Percentiles rank a stretch among this genome's conserved stretches.
These are phyloP conservation scores for Palythoa caribaeorum DNA, from an alignment of 92 coral and sea anemone species.

Conservation along the genomic window DNA sequence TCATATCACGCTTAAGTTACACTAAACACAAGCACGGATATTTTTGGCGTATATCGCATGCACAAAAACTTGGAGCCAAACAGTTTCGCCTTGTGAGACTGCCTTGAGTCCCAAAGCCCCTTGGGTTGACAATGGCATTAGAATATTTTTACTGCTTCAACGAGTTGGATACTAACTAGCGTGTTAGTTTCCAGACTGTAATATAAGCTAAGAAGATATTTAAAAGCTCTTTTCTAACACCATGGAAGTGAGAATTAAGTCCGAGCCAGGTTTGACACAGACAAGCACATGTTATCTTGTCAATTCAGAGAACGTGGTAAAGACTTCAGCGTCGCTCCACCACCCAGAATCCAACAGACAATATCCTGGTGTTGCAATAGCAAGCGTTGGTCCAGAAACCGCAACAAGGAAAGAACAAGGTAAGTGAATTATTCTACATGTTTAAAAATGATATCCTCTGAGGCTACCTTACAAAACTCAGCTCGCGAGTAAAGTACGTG, in stretches of 20 bases:
- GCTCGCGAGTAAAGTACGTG: too few species aligned
- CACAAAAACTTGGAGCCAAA: slow-evolving; percentile 37
- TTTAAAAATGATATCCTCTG: neutral
- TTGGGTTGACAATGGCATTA: slow-evolving; percentile 26
- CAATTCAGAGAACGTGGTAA: slow-evolving; percentile 38
- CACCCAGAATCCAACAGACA: neutral
- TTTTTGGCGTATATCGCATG: slow-evolving; percentile 35
- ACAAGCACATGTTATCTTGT: slow-evolving; percentile 28
- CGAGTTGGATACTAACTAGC: slow-evolving; percentile 9
- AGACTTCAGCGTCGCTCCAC: neutral
- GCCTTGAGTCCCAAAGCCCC: slow-evolving; percentile 42
- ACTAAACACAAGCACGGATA: neutral
- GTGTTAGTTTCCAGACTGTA: neutral
- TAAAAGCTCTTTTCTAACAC: neutral
- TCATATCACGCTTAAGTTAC: neutral
- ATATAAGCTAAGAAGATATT: neutral
- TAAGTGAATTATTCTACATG: neutral
- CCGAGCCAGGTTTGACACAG: slow-evolving; percentile 14
- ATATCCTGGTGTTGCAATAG: slow-evolving; percentile 11
- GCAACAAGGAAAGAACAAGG: slow-evolving; percentile 13
- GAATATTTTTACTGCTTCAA: slow-evolving; percentile 45
- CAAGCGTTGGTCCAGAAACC: neutral
- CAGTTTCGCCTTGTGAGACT: slow-evolving; percentile 47
- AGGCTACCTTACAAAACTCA: too few species aligned
- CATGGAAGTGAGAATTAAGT: slow-evolving; percentile 29